A percentile compares a stretch with the other conserved stretches of the same genome.
phyloP scores from a whole-genome alignment of 1,140 invertebrate genomes.

The Drosophila chauvacae region DNA sequence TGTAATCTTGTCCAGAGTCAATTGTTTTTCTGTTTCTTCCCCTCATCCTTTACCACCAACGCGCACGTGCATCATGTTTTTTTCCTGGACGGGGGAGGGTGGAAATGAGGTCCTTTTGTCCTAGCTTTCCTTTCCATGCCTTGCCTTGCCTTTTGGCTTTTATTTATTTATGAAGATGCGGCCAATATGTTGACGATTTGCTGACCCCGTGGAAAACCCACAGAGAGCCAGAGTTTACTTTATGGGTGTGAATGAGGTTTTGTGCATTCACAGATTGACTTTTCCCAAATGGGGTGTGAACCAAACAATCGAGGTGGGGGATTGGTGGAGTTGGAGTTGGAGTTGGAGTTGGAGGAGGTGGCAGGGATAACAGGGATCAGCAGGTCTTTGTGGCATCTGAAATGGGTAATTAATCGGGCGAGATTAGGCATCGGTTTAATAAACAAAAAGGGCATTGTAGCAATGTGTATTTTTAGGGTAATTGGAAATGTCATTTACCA shows the following conservation, averaged over 20 bases:
- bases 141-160: conserved; percentile 38
- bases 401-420: conserved; percentile 41
- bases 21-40: conserved; percentile 71
- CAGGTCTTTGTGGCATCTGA: conserved; percentile 28
- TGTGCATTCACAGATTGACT: conserved; percentile 47
- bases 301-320: conserved; percentile 9
- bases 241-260: conserved; percentile 47
- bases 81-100: conserved; percentile 13
- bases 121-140: not conserved
- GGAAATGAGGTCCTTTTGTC: conserved; percentile 1
- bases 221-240: conserved; percentile 28
- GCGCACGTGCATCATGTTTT: conserved; percentile 45
- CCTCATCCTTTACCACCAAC: not conserved
- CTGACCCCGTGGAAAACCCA: conserved; percentile 42
- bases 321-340: not conserved
- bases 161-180: conserved; percentile 75
- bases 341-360: not conserved
- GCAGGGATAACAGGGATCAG: conserved; percentile 30
- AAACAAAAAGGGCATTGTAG: not conserved
- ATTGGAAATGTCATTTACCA: not conserved
- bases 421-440: conserved; percentile 11
- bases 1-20: conserved; percentile 84
- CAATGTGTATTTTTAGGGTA: not conserved
- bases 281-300: conserved; percentile 43
- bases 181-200: conserved; percentile 79